Evolutionary conservation across 1,140 invertebrate genomes (phyloP), one percentile per base, ranked within the genome.

Genomic region (Monomorium pharaonis): DNA sequence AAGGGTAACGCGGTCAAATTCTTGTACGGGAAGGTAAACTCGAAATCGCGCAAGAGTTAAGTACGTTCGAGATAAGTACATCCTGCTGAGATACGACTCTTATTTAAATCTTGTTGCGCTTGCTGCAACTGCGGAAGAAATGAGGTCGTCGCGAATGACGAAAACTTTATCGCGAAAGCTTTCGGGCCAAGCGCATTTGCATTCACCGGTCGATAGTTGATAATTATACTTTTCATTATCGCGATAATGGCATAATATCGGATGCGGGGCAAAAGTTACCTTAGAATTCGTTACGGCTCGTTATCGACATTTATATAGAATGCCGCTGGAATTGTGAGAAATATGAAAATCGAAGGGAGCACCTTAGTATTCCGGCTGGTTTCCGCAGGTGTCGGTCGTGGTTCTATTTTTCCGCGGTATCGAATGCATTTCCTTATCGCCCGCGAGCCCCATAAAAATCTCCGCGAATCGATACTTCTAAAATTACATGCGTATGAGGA

Each of bases 211-310:
- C 81, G 70, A 84, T 84, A 76, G n/a, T 62, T 84, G 72, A 84
- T 84, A 84, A 84, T 84, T 84, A 84, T 76, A 84, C 44, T 65
- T 84, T 63, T 47, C 72, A 63, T 77, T 77, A 84, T 44, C 37
- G 6, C 18, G n/a, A 24, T n/a, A 76, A 84, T 60, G 27, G 6
- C 12, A 33, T 24, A 37, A 37, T 37, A 37, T n/a, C n/a, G n/a
- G n/a, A 6, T 1, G 10, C 54, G 72, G 6, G 42, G 54, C 14
- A 49, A 76, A 84, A 62, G 56, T 84, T 54, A n/a, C 3, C 30
- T n/a, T 33, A 24, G 24, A 51, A 33, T 78, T 49, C 58, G 14
- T 9, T 47, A 44, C 42, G 65, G 58, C 24, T 80, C 75, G 47
- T 80, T 86, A 70, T 42, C 65, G 63, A 16, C 54, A 27, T 67